Percentiles rank a stretch among this genome's conserved stretches.
phyloP scores from a whole-genome alignment of 2,888 invertebrate species.

The Luffia ferchaultella region DNA sequence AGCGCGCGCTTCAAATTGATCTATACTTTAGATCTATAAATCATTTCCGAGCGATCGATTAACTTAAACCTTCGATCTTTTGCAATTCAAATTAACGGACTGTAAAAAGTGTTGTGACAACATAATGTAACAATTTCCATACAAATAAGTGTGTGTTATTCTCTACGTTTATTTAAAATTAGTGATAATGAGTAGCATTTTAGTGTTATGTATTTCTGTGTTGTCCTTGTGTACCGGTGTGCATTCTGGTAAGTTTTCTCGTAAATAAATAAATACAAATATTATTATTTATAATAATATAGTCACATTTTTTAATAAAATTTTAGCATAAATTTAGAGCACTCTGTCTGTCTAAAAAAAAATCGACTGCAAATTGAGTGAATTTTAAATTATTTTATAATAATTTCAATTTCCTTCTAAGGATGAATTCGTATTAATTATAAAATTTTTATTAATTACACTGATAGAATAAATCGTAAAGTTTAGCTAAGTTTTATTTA shows the following conservation, averaged over 20 bases:
- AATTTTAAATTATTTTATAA: too few species aligned
- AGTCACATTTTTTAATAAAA: too few species aligned
- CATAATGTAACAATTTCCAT: neutral
- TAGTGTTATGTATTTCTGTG: conserved; percentile 21
- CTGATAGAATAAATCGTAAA: too few species aligned
- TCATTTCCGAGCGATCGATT: neutral
- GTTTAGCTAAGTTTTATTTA: too few species aligned
- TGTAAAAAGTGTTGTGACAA: neutral
- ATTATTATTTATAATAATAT: too few species aligned
- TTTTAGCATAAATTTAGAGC: too few species aligned
- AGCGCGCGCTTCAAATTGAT: conserved; percentile 28
- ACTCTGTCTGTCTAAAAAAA: too few species aligned
- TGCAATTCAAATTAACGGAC: neutral
- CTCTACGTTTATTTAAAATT: conserved; percentile 7
- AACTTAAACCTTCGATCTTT: neutral
- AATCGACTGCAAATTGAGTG: too few species aligned
- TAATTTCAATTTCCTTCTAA: too few species aligned
- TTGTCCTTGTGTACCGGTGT: conserved; percentile 22
- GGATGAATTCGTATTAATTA: too few species aligned
- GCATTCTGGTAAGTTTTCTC: conserved; percentile 21
- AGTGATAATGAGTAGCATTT: conserved; percentile 25
- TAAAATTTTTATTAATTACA: too few species aligned
- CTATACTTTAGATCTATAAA: conserved; percentile 21
- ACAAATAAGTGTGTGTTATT: conserved; percentile 14
- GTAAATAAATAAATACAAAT: neutral